A percentile compares a stretch with the other conserved stretches of the same genome.
phyloP scores from a whole-genome alignment of 1,140 invertebrate genomes.

The Stegodyphus dumicola region DNA sequence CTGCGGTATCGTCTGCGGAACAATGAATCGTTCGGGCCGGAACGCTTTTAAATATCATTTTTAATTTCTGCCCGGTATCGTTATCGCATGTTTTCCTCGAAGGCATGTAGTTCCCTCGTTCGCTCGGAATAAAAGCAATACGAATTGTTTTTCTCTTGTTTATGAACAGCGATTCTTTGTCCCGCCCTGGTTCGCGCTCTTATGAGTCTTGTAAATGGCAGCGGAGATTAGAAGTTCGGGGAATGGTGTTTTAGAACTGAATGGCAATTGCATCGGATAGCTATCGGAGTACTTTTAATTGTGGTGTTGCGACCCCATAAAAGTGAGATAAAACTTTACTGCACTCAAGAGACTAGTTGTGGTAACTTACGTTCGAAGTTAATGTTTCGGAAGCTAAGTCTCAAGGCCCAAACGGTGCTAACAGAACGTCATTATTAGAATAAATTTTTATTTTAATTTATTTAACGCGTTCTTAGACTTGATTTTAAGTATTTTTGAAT shows the following conservation, averaged over 20 bases:
- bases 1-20: conserved; percentile 57
- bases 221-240: conserved; percentile 39
- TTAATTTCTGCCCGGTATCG: conserved; percentile 53
- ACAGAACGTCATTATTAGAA: too few relatives aligned
- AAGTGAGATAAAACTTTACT: conserved; percentile 54
- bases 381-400: too few relatives aligned
- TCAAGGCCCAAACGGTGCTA: too few relatives aligned
- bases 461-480: too few relatives aligned
- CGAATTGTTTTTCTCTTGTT: conserved; percentile 53
- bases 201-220: conserved; percentile 17
- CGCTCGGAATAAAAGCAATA: conserved; percentile 15
- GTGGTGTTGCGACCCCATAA: conserved; percentile 56
- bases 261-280: conserved; percentile 57
- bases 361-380: too few relatives aligned
- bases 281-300: conserved; percentile 55
- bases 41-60: conserved; percentile 57
- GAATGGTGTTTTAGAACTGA: conserved; percentile 15
- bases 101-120: neutral
- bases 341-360: neutral
- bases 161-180: conserved; percentile 33
- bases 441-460: too few relatives aligned
- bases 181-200: neutral
- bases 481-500: too few relatives aligned
- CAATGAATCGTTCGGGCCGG: conserved; percentile 56
- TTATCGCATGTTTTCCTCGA: conserved; percentile 24